phyloP scores from a whole-genome alignment of 1,140 invertebrate species.

The Ylistrum balloti region DNA sequence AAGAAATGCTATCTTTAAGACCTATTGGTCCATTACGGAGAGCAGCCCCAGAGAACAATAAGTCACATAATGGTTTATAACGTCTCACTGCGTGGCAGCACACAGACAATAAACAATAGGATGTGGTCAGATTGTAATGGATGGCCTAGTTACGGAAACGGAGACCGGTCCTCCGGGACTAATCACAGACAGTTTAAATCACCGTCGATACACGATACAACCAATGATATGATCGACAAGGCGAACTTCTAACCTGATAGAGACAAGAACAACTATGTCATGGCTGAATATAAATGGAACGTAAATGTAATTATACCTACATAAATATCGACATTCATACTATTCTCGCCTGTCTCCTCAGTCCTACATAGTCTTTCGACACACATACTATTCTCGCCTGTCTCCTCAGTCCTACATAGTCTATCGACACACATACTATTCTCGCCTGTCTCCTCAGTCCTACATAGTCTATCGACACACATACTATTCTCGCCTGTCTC shows the following conservation, averaged over 20 bases:
- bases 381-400: too few relatives aligned
- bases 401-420: too few relatives aligned
- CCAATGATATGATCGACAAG: neutral
- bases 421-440: too few relatives aligned
- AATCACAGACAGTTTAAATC: neutral
- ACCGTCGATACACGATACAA: neutral
- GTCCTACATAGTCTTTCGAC: too few relatives aligned
- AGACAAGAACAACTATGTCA: neutral
- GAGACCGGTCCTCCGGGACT: neutral
- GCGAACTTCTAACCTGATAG: neutral
- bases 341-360: too few relatives aligned
- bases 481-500: too few relatives aligned
- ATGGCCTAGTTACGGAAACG: neutral
- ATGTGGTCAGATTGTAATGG: slow-evolving; percentile 4
- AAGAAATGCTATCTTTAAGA: neutral
- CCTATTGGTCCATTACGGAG: neutral
- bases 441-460: too few relatives aligned
- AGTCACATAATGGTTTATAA: neutral
- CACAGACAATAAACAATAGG: neutral
- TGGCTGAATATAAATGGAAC: neutral
- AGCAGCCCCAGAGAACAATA: neutral
- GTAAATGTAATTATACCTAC: neutral
- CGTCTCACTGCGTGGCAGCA: neutral
- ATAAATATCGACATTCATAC: neutral
- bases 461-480: too few relatives aligned